Conservation (phyloP, 2,797 vertebrate genomes). For the Lacerta agilis region DNA sequence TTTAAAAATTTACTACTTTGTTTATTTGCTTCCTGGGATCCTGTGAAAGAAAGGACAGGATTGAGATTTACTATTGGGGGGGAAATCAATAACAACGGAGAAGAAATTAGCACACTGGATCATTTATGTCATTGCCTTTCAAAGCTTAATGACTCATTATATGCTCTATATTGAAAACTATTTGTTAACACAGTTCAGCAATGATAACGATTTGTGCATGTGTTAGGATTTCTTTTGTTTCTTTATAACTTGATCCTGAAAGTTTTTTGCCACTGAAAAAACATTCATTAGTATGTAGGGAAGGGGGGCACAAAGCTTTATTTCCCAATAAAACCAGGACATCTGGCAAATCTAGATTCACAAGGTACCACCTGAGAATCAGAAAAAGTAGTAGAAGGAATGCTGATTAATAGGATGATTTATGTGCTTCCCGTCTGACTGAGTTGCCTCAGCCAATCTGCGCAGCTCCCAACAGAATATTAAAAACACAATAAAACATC, state of each 20-base stretch:
- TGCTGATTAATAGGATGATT: neutral
- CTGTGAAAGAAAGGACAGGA: no score
- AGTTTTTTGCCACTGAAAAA: neutral
- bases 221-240: neutral
- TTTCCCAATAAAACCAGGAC: neutral
- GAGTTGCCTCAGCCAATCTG: no score
- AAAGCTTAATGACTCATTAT: neutral
- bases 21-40: no score
- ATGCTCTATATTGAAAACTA: neutral
- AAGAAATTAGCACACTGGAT: neutral
- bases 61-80: no score
- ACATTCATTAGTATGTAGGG: neutral
- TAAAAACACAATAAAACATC: no score
- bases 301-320: neutral
- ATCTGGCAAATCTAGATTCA: neutral
- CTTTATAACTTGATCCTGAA: neutral
- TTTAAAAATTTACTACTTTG: no score
- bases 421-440: no score
- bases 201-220: neutral
- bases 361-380: neutral
- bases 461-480: no score
- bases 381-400: neutral
- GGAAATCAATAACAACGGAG: no score
- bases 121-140: neutral
- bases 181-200: neutral